Evolutionary conservation across 2,888 invertebrate genomes (phyloP), one percentile per base, ranked within the genome.

Genomic region (Syrphus vitripennis): DNA sequence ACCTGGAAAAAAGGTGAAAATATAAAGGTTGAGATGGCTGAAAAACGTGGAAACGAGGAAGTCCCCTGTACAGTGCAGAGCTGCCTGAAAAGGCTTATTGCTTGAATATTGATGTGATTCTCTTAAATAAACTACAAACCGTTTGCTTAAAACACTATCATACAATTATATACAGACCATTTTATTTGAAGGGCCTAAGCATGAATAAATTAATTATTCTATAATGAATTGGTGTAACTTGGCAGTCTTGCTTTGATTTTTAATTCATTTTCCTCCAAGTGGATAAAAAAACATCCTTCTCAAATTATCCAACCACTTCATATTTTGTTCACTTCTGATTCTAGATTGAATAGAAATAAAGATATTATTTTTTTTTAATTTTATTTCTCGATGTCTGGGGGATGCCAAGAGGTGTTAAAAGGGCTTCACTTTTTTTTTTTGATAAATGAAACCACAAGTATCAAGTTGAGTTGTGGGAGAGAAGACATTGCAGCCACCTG

Each of bases 391-490:
- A 2, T 14, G 26, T 24, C 50, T 40, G 29, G 29, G 40, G 63
- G 14, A 48, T 42, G 29, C 26, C 55, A 29, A 37, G 14, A 53
- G 55, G 67, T 48, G 48, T 40, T 80, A 50, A 74, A 74, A 74
- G 74, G 37, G 57, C 29, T 53, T 50, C 57, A n/a, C n/a, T n/a
- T n/a, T n/a, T n/a, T n/a, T 67, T 19, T 29, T 12, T 29, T 16
- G 10, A 48, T 63, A 2, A 42, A 3, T 3, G 0, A 45, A 45
- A 76, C 78, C 61, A 61, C 69, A 78, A 83, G 61, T 55, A 59
- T 61, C 45, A 83, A n/a, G 50, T n/a, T 26, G 48, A 26, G 75
- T 45, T 31, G 12, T 2, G 34, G 34, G 9, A 12, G 34, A 34
- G 42, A 21, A 7, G 29, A 16, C 65, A 26, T 4, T 34, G 12